Evolutionary conservation across 1,140 invertebrate genomes (phyloP).

Genomic region (Papilio helenus): DNA sequence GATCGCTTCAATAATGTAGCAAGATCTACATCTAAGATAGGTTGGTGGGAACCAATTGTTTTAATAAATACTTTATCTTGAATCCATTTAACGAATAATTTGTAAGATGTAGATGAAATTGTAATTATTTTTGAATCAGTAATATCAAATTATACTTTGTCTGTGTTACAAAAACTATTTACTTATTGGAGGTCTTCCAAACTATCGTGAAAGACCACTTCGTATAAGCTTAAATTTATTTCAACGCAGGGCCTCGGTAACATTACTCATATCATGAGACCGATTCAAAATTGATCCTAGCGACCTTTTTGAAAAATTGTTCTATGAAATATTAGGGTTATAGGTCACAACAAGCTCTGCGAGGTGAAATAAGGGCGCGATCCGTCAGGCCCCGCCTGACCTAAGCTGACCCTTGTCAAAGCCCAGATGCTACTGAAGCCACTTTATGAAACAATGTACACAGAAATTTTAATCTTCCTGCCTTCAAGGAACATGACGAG

Average conservation of each 20-base stretch:
- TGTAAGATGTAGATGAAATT: no score
- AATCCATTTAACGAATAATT: neutral
- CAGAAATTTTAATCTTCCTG: conserved; percentile 65
- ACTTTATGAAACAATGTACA: conserved; percentile 66
- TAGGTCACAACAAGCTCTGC: conserved; percentile 22
- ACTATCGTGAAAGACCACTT: neutral
- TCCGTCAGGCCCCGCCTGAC: conserved; percentile 55
- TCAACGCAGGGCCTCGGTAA: neutral
- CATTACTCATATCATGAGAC: neutral
- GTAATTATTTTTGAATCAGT: no score
- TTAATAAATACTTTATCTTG: neutral
- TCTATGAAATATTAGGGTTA: conserved; percentile 27
- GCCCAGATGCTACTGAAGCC: conserved; percentile 58
- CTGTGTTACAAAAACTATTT: neutral
- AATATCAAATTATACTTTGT: no score
- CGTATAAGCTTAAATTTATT: neutral
- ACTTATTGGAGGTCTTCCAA: neutral
- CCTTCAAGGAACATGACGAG: conserved; percentile 39
- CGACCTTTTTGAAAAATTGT: conserved; percentile 3
- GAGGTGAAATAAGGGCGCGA: conserved; percentile 39
- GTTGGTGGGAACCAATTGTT: no score
- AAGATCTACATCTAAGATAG: neutral
- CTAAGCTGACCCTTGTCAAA: conserved; percentile 61
- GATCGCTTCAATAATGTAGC: conserved; percentile 47
- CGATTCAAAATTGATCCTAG: neutral